Percentiles rank a stretch among this genome's conserved stretches.
Conservation (phyloP, 1,140 invertebrate species). For the Kradibia gibbosae region DNA sequence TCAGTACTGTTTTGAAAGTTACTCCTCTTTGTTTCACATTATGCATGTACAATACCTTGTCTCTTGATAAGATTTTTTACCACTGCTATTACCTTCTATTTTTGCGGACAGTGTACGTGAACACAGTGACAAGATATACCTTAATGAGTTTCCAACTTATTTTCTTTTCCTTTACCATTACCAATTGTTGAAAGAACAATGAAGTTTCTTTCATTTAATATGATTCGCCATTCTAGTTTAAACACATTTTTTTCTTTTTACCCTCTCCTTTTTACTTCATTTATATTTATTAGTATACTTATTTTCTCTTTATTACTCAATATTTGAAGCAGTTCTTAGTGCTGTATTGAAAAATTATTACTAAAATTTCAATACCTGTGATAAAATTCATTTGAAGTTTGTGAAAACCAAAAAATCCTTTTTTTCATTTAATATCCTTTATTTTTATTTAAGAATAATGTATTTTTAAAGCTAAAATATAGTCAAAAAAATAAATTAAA, state of each 20-base stretch:
- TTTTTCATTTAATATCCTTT: too few relatives aligned
- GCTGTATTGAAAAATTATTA: too few relatives aligned
- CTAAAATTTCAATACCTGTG: too few relatives aligned
- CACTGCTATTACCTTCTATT: not conserved
- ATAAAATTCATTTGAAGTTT: too few relatives aligned
- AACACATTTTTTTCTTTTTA: not conserved
- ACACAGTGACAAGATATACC: not conserved
- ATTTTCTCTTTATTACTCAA: not conserved
- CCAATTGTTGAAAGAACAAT: constrained; percentile 6
- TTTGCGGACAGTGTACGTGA: not conserved
- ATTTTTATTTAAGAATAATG: too few relatives aligned
- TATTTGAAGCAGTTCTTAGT: not conserved
- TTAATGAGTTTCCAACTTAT: constrained; percentile 4
- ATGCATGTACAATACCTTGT: constrained; percentile 22
- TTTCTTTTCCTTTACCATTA: not conserved
- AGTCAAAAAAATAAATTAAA: too few relatives aligned
- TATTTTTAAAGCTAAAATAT: too few relatives aligned
- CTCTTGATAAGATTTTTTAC: constrained; percentile 26
- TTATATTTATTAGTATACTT: not conserved
- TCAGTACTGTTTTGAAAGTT: constrained; percentile 14
- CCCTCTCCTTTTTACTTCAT: not conserved
- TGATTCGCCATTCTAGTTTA: not conserved
- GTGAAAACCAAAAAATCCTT: too few relatives aligned
- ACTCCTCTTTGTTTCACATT: not conserved
- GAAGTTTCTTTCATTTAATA: too few relatives aligned